phyloP scores from a whole-genome alignment of 2,113 vertebrate species.

The Phaethornis superciliosus region DNA sequence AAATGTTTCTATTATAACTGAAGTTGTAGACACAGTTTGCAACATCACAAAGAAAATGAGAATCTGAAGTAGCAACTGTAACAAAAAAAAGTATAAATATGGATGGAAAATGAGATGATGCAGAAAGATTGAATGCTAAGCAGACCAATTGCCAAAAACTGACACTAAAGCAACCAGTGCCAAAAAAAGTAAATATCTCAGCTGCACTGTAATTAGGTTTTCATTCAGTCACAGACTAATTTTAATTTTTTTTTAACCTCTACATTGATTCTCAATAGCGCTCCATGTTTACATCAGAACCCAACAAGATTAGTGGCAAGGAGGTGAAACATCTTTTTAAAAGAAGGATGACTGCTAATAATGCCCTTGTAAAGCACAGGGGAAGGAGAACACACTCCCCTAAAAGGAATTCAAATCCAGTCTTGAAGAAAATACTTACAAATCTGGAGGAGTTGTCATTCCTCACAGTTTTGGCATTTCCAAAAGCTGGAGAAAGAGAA shows the following conservation, averaged over 20 bases:
- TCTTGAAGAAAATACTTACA: slow-evolving; percentile 83
- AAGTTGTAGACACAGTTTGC: background rate
- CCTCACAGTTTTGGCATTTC: slow-evolving; percentile 97
- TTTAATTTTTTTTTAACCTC: background rate
- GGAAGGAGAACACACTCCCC: fast-evolving
- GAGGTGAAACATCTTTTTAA: background rate
- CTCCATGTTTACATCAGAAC: background rate
- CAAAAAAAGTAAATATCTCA: slow-evolving; percentile 32
- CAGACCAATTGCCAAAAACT: background rate
- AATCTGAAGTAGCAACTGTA: background rate
- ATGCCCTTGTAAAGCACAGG: background rate
- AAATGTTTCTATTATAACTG: background rate
- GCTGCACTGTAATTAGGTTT: background rate
- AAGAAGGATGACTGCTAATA: fast-evolving
- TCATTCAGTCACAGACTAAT: background rate
- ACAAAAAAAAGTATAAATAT: background rate
- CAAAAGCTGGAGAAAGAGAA: slow-evolving; percentile 86
- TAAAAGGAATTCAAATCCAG: background rate
- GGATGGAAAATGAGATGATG: background rate
- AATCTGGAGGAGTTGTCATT: slow-evolving; percentile 99
- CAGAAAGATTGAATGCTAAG: background rate
- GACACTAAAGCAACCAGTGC: background rate
- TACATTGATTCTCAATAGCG: background rate
- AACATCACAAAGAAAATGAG: background rate
- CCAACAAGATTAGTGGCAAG: background rate